phyloP scores from a whole-genome alignment of 1,140 invertebrate species.

The Pygmarrhopalites habei region DNA sequence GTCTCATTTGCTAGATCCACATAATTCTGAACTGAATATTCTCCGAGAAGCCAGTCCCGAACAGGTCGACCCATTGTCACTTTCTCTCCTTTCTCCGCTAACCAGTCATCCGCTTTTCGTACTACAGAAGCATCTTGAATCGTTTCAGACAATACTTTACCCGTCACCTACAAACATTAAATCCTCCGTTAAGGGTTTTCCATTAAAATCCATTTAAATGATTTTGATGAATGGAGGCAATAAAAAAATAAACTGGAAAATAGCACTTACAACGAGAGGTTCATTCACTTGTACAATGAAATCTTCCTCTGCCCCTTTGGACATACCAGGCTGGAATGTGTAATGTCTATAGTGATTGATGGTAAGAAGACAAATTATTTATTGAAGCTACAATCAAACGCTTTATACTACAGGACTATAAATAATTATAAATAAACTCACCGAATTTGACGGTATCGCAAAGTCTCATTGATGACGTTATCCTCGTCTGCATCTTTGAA shows the following conservation, averaged over 20 bases:
- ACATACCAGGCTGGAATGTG: constrained; percentile 31
- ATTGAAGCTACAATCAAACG: too few relatives aligned
- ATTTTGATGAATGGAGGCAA: too few relatives aligned
- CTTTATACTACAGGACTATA: too few relatives aligned
- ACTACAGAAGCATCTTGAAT: not conserved
- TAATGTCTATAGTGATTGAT: constrained; percentile 1
- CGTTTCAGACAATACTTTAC: not conserved
- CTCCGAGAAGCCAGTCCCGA: constrained; percentile 28
- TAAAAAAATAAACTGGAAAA: too few relatives aligned
- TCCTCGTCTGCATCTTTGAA: constrained; percentile 26
- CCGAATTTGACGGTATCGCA: constrained; percentile 26
- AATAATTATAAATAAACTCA: too few relatives aligned
- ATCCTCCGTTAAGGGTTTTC: not conserved
- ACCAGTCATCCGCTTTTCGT: constrained; percentile 3
- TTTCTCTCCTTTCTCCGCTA: constrained; percentile 25
- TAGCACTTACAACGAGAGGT: constrained; percentile 32
- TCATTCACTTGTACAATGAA: constrained; percentile 28
- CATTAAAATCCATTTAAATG: not conserved
- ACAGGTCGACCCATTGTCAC: constrained; percentile 19
- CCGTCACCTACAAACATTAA: not conserved
- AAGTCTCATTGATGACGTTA: constrained; percentile 26
- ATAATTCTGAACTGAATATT: constrained; percentile 22
- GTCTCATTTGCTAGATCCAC: constrained; percentile 23
- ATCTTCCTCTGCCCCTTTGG: constrained; percentile 29
- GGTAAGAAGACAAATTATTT: too few relatives aligned